Base-by-base conservation (phyloP, 2,797 vertebrate genomes). In the Sciaenops ocellatus region DNA sequence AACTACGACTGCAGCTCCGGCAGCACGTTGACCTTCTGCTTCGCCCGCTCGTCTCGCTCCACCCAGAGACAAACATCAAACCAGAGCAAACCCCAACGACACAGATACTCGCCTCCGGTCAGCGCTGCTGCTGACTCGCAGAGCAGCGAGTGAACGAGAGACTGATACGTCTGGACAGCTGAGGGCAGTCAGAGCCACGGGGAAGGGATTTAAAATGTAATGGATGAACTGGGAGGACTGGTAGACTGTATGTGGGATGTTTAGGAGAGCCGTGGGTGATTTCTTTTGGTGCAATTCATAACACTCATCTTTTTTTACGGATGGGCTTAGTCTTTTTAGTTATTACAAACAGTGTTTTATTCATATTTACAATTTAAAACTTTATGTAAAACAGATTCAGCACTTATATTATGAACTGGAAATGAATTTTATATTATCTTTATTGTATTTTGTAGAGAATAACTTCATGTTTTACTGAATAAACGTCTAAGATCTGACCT, bases 1-100 rank as follows among this genome's bases (percentile, higher is more conserved):
- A 95, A 95, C 64, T 97, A 97, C 68, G 97, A 97, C 82, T 98
- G 97, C 90, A 97, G 95, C 89, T 94, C 97, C 81, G 94, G 97
- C 89, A 90, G 96, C 90, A 91, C 97, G 5, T 92, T 98, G 88
- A 94, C 97, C 55, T 98, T 97, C 93, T 99, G 98, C 93, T 99
- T 99, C 3, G 91, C 97, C 65, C 96, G 98, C 63, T 92, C 97
- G 0, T 96, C 97, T 70, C 96, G 97, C 78, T 94, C 95, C 30
- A 63, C 91, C 3, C 20, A 93, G 73, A 96, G 95, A 71, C 97
- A 96, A 48, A 90, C 95, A 17, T 95, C 96, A 3, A 94, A 90
- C 88, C 97, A 95, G 80, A 96, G 95, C 94, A 97, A 95, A 92
- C 93, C 95, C 77, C 96, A 94, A 57, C 91, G 94, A 46, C 69